These are phyloP conservation scores for Epizoanthus scotinus DNA, from an alignment of 92 coral and sea anemone genomes.

Conservation along the genomic window DNA sequence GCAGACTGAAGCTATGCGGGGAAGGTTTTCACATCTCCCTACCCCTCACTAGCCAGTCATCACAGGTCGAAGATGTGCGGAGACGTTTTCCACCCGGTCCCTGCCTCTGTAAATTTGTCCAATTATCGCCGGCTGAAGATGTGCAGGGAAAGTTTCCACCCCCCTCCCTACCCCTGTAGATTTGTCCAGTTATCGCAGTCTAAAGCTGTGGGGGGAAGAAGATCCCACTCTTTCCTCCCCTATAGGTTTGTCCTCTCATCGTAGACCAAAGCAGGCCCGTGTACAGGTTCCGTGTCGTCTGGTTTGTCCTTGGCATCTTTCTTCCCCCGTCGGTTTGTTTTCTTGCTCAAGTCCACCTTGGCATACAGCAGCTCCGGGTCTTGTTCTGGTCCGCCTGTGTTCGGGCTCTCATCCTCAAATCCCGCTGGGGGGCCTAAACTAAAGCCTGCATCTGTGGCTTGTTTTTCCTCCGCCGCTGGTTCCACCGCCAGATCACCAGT, in stretches of 20 bases:
- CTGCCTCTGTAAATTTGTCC: too few relatives aligned
- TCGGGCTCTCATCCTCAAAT: constrained; percentile 10
- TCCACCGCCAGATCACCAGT: not conserved
- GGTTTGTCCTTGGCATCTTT: constrained; percentile 22
- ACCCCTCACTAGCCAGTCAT: too few relatives aligned
- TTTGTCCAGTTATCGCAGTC: too few relatives aligned
- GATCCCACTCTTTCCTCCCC: too few relatives aligned
- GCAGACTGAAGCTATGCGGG: too few relatives aligned
- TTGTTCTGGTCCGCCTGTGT: not conserved
- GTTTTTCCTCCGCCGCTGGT: not conserved
- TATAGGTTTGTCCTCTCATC: constrained; percentile 85
- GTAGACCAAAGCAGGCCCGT: constrained; percentile 82
- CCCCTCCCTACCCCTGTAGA: too few relatives aligned
- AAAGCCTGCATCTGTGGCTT: not conserved
- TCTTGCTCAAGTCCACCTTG: constrained; percentile 66
- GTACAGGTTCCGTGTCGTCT: constrained; percentile 21
- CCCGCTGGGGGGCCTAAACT: constrained; percentile 27
- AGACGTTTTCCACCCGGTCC: too few relatives aligned
- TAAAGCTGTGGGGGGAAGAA: too few relatives aligned
- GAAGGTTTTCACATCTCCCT: too few relatives aligned
- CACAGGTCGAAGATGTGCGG: too few relatives aligned
- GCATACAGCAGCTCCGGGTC: constrained; percentile 60
- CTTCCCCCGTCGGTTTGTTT: constrained; percentile 18
- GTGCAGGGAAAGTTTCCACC: too few relatives aligned
- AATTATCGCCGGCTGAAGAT: too few relatives aligned